Evolutionary conservation across 2,797 vertebrate genomes (phyloP).

Genomic region (Leptodactylus fallax): DNA sequence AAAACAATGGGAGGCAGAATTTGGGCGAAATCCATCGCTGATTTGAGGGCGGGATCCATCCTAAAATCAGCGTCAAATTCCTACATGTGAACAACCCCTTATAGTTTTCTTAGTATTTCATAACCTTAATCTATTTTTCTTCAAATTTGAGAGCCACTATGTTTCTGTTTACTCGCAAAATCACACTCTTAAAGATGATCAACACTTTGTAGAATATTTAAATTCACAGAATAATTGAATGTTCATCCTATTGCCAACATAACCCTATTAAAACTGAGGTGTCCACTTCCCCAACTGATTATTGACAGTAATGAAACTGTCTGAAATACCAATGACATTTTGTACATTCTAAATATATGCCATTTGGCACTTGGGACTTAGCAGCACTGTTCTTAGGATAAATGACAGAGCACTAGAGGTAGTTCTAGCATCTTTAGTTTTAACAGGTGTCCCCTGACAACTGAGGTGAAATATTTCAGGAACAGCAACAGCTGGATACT

Average conservation of each 20-base stretch:
- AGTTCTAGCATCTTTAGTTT: constrained; percentile 17
- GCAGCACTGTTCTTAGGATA: constrained; percentile 20
- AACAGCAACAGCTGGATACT: constrained; percentile 17
- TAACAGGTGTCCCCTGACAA: constrained; percentile 29
- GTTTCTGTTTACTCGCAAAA: no score
- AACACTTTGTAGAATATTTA: not conserved
- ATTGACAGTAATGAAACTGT: not conserved
- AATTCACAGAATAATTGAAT: not conserved
- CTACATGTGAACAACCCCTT: no score
- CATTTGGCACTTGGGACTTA: not conserved
- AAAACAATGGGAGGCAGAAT: no score
- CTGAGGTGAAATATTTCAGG: constrained; percentile 7
- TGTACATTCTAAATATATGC: not conserved
- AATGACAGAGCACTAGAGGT: constrained; percentile 17
- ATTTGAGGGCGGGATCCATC: no score
- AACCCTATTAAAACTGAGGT: not conserved
- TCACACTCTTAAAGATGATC: no score
- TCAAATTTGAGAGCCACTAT: no score
- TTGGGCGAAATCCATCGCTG: no score
- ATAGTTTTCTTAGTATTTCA: no score
- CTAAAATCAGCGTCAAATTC: no score
- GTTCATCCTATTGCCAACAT: not conserved
- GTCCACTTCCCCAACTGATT: not conserved
- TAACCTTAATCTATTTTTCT: no score
- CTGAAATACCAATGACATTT: constrained; percentile 7